A percentile compares a stretch with the other conserved stretches of the same genome.
Conservation (phyloP, 2,113 vertebrate genomes). For the Pygoscelis antarcticus region DNA sequence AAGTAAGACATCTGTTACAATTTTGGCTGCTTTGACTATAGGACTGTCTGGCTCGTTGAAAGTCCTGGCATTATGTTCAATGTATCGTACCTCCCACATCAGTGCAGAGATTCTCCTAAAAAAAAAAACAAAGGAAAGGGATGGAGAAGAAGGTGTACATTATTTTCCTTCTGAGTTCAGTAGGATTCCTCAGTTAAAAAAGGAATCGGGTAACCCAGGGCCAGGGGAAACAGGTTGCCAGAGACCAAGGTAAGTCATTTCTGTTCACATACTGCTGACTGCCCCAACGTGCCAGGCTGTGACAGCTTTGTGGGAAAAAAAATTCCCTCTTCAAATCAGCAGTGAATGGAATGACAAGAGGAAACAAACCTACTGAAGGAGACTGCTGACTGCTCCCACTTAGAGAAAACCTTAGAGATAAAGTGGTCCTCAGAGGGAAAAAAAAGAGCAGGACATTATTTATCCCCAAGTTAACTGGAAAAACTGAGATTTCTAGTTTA, state of each 20-base stretch:
- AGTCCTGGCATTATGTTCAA: conserved; percentile 96
- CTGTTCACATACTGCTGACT: neutral
- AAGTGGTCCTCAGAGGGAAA: neutral
- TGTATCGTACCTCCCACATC: conserved; percentile 99
- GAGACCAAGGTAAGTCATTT: neutral
- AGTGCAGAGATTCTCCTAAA: conserved; percentile 93
- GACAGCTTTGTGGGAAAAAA: neutral
- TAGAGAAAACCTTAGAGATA: neutral
- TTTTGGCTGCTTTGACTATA: conserved; percentile 94
- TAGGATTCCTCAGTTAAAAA: neutral
- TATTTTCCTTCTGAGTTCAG: neutral
- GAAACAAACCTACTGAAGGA: neutral
- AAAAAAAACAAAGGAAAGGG: neutral
- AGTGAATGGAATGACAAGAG: neutral
- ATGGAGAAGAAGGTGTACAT: neutral
- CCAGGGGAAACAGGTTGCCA: neutral
- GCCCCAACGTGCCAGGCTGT: neutral
- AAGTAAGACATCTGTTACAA: conserved; percentile 94
- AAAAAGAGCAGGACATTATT: neutral
- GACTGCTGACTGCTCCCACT: neutral
- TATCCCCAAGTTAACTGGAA: neutral
- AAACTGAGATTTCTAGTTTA: neutral
- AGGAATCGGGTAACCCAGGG: neutral
- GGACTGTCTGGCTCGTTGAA: conserved; percentile 98
- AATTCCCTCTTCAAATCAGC: neutral